Conservation (phyloP, 2,888 invertebrate genomes). For the Pachliopta kotzebuea region DNA sequence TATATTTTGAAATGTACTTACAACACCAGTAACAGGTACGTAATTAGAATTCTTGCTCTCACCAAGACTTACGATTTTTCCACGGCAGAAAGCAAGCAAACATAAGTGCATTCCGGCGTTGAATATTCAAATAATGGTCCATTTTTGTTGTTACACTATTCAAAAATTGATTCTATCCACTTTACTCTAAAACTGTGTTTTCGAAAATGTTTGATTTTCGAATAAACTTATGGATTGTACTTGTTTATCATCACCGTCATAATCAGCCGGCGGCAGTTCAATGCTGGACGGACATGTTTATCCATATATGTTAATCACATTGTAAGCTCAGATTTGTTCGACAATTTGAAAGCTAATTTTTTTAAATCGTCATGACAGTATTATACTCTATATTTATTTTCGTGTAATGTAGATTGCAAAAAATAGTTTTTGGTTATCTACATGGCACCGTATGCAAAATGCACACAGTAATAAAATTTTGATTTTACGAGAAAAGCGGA, state of each 20-base stretch:
- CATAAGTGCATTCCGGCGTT: constrained; percentile 31
- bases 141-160: constrained; percentile 1
- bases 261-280: too few species aligned
- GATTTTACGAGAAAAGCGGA: too few species aligned
- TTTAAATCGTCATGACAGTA: too few species aligned
- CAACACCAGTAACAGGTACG: constrained; percentile 31
- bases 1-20: constrained; percentile 30
- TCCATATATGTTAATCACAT: background rate
- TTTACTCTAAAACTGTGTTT: too few species aligned
- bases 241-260: too few species aligned
- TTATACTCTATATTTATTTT: too few species aligned
- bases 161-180: background rate
- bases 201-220: too few species aligned
- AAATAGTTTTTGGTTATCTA: too few species aligned
- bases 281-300: background rate
- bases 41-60: constrained; percentile 43
- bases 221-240: too few species aligned
- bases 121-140: constrained; percentile 22
- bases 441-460: too few species aligned
- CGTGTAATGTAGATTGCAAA: too few species aligned
- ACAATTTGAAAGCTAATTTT: background rate
- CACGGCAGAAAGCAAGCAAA: constrained; percentile 39
- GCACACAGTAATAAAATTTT: too few species aligned
- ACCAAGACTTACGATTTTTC: constrained; percentile 44
- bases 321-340: background rate